These are phyloP conservation scores for Dynastes grantii DNA, from an alignment of 2,888 invertebrate genomes.

Conservation along the genomic window DNA sequence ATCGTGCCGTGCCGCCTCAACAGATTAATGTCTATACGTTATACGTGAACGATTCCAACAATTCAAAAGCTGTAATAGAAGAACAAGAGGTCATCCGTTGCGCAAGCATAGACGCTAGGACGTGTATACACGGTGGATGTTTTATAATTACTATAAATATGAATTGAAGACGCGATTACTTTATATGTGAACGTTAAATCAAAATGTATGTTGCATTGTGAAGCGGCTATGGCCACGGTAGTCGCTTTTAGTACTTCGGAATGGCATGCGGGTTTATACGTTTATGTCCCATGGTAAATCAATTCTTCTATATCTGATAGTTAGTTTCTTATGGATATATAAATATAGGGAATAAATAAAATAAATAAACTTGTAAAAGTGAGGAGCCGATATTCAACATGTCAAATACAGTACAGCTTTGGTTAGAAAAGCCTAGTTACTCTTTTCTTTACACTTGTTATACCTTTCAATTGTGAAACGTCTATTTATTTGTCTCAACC, in stretches of 20 bases:
- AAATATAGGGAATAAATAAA: conserved; percentile 5
- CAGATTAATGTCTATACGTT: conserved; percentile 44
- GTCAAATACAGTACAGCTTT: no score
- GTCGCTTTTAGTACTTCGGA: conserved; percentile 37
- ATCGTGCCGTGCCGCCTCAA: conserved; percentile 25
- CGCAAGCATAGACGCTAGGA: conserved; percentile 38
- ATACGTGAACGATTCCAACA: conserved; percentile 50
- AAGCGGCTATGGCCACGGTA: conserved; percentile 50
- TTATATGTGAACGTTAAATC: conserved; percentile 59
- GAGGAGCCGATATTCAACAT: no score
- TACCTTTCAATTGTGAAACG: no score
- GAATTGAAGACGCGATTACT: conserved; percentile 60
- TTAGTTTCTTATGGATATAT: conserved; percentile 37
- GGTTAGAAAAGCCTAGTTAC: no score
- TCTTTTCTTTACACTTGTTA: no score
- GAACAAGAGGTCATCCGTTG: conserved; percentile 53
- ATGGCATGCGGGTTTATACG: conserved; percentile 47
- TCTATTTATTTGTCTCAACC: no score
- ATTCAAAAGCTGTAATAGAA: conserved; percentile 48
- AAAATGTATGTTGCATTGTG: conserved; percentile 54
- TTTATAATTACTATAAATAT: conserved; percentile 59
- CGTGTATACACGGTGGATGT: conserved; percentile 42
- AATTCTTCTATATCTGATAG: conserved; percentile 55
- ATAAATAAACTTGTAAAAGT: no score
- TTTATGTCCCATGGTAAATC: conserved; percentile 52